Evolutionary conservation across 2,888 invertebrate species (phyloP), one percentile per base, ranked within the genome.

Genomic region (Theodoxus fluviatilis): DNA sequence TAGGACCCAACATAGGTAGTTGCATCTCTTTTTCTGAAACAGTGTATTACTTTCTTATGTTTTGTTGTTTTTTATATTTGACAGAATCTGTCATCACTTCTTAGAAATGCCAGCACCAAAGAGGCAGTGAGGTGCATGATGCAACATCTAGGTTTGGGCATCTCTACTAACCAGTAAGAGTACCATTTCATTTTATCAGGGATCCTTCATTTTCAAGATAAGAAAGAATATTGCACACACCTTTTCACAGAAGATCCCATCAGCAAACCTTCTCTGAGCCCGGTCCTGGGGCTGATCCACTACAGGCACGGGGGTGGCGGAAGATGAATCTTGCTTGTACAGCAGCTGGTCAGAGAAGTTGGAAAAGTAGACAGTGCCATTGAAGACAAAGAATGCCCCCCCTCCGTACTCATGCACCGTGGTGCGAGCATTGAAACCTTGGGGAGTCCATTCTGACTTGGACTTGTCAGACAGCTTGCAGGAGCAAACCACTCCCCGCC

Each of bases 321-420:
- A 75, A 1, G 82, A 69, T 2, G 78, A 70, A 9, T 61, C 71
- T 72, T 85, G 84, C 4, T 69, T 73, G 74, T 86, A 85, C 73
- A 86, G 71, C 22, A 76, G 75, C 74, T 85, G 85, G 74, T 86
- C 85, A 7, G 69, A 57, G 66, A 82, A 83, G 76, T 86, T 85
- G 12, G 81, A 79, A 73, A 86, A 86, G 76, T 83, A 87, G 40
- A 83, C 81, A 28, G 68, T 78, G 33, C 78, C 81, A 57, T 75
- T 77, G 73, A 81, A 73, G 2, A 86, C 84, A 70, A 82, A 79
- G 66, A 85, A 80, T 3, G 85, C 83, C 1, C 87, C 88, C 25
- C 88, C 88, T 28, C 88, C 88, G 78, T 88, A 88, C 71, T 88
- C 88, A 78, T 88, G 88, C 4, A 88, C 87, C 69, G 77, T 75